Percentiles rank a stretch among this genome's conserved stretches.
Evolutionary conservation across 2,797 vertebrate species (phyloP).

Genomic region (Garrulus glandarius): DNA sequence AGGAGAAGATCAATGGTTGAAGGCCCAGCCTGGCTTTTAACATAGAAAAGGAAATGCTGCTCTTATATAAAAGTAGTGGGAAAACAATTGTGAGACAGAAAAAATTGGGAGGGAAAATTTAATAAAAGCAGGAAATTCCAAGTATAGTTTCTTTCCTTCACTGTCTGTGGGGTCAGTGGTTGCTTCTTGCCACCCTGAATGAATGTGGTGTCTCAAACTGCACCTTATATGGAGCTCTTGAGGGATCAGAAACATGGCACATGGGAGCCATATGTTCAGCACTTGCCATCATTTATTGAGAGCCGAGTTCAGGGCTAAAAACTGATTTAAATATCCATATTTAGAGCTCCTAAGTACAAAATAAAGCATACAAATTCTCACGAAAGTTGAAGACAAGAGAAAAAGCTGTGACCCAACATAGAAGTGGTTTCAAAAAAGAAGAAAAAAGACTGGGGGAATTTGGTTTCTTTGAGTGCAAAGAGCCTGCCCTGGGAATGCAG

Average conservation of each 20-base stretch:
- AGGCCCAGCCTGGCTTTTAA: background rate
- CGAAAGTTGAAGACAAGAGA: background rate
- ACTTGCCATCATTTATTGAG: conserved; percentile 6
- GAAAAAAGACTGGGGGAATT: background rate
- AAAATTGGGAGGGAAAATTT: background rate
- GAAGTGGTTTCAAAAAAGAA: background rate
- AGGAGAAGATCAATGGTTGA: background rate
- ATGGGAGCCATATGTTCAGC: conserved; percentile 28
- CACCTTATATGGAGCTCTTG: conserved; percentile 12
- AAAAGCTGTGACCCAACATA: background rate
- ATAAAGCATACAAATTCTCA: conserved; percentile 12
- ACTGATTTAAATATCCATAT: conserved; percentile 9
- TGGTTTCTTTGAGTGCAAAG: background rate
- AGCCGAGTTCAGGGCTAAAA: conserved; percentile 6
- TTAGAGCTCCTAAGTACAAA: conserved; percentile 22
- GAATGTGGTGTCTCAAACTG: background rate
- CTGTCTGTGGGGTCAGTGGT: background rate
- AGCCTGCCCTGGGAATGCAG: background rate
- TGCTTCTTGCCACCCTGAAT: background rate
- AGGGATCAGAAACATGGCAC: background rate
- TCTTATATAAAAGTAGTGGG: background rate
- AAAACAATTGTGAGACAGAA: background rate
- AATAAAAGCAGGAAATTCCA: conserved; percentile 20
- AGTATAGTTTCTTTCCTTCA: background rate
- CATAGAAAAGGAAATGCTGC: background rate